These are phyloP conservation scores for Xestia c-nigrum DNA, from an alignment of 2,888 invertebrate species.

Conservation along the genomic window DNA sequence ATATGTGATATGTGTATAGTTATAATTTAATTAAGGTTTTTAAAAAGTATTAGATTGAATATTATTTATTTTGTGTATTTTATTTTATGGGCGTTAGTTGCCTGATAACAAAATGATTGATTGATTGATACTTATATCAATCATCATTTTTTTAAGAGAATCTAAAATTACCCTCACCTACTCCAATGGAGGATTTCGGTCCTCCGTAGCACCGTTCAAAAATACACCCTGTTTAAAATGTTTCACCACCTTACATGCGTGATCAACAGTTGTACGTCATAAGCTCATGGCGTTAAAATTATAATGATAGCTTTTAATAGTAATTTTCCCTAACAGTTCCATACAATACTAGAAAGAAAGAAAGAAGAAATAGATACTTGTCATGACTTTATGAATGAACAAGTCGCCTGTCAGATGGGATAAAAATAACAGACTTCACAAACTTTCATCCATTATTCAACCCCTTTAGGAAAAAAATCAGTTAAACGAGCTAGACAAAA, in stretches of 20 bases:
- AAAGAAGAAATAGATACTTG: too few relatives aligned
- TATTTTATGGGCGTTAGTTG: too few relatives aligned
- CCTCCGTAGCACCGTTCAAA: neutral
- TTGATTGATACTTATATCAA: too few relatives aligned
- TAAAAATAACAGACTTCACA: neutral
- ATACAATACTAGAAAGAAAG: conserved; percentile 8
- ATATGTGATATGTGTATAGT: neutral
- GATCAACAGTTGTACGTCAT: conserved; percentile 35
- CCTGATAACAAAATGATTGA: too few relatives aligned
- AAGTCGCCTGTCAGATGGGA: neutral
- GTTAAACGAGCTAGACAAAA: neutral
- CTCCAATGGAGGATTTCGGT: neutral
- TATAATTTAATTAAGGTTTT: too few relatives aligned
- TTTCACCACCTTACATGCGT: conserved; percentile 36
- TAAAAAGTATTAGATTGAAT: too few relatives aligned
- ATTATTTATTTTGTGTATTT: too few relatives aligned
- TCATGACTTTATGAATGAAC: neutral
- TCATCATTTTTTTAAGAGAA: too few relatives aligned
- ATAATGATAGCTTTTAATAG: conserved; percentile 40
- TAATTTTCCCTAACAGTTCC: conserved; percentile 21
- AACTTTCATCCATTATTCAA: neutral
- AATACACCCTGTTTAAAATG: neutral
- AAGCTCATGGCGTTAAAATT: conserved; percentile 22
- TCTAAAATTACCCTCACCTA: neutral
- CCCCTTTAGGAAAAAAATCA: neutral